These are phyloP conservation scores for Saturnia pavonia DNA, from an alignment of 2,888 invertebrate species.

Conservation along the genomic window DNA sequence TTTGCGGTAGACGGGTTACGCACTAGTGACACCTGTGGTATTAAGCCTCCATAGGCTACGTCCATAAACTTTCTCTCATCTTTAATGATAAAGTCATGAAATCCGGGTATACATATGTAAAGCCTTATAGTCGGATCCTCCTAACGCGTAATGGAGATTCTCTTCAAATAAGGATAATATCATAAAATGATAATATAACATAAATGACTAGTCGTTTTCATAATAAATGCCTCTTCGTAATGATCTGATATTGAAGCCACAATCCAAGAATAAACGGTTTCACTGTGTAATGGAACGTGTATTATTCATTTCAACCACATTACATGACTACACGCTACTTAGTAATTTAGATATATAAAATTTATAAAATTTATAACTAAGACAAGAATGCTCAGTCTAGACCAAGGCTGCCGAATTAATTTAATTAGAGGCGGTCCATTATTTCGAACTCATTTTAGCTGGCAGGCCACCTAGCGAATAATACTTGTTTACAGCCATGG, in stretches of 20 bases:
- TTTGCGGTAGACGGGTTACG: no score
- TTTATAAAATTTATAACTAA: neutral
- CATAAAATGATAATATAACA: slow-evolving; percentile 6
- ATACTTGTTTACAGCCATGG: no score
- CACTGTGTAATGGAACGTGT: neutral
- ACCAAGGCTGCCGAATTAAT: no score
- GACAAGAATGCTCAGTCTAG: no score
- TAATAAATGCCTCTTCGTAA: neutral
- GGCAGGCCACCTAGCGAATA: no score
- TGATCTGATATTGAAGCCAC: slow-evolving; percentile 1
- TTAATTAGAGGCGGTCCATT: no score
- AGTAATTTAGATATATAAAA: neutral
- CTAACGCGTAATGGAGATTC: slow-evolving; percentile 2
- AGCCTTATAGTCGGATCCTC: neutral
- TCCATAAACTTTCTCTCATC: neutral
- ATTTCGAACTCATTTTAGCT: no score
- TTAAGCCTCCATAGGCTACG: no score
- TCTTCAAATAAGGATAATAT: slow-evolving; percentile 8
- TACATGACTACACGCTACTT: neutral
- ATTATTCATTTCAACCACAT: neutral
- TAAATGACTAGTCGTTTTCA: slow-evolving; percentile 8
- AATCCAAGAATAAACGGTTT: neutral
- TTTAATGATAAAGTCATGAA: neutral
- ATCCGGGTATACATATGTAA: neutral
- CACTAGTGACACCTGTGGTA: no score